Evolutionary conservation across 2,113 vertebrate genomes (phyloP).

Genomic region (Lichenostomus cassidix): DNA sequence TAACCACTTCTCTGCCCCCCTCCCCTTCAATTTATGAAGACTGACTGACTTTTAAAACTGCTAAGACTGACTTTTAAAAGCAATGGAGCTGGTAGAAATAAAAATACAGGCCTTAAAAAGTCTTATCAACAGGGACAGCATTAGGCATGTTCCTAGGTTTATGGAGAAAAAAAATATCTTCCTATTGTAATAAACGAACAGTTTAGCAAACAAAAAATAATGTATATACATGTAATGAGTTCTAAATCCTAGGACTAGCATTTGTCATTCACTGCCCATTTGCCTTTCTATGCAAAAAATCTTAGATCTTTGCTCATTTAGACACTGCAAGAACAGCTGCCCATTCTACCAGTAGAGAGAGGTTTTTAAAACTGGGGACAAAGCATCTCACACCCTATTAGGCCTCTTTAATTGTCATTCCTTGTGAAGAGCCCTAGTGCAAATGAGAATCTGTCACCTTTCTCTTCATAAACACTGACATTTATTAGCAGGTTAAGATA

Average conservation of each 20-base stretch:
- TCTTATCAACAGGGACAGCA: background rate
- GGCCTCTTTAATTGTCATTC: background rate
- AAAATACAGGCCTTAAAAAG: background rate
- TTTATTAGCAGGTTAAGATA: slow-evolving; percentile 39
- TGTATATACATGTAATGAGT: background rate
- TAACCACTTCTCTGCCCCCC: rapidly evolving
- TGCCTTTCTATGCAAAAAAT: background rate
- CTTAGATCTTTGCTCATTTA: background rate
- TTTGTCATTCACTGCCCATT: background rate
- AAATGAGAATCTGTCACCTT: slow-evolving; percentile 28
- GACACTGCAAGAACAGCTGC: background rate
- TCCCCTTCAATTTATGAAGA: background rate
- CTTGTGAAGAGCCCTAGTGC: background rate
- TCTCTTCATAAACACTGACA: background rate
- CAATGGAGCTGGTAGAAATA: background rate
- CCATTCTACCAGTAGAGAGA: background rate
- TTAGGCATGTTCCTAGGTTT: background rate
- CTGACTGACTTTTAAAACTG: background rate
- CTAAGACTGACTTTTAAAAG: background rate
- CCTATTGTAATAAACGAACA: background rate
- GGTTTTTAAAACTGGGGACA: background rate
- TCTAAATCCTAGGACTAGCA: background rate
- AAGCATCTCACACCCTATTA: background rate
- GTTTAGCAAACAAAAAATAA: background rate
- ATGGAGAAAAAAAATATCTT: background rate